Evolutionary conservation across 1,140 invertebrate genomes (phyloP).

Genomic region (Drosophila takahashii): DNA sequence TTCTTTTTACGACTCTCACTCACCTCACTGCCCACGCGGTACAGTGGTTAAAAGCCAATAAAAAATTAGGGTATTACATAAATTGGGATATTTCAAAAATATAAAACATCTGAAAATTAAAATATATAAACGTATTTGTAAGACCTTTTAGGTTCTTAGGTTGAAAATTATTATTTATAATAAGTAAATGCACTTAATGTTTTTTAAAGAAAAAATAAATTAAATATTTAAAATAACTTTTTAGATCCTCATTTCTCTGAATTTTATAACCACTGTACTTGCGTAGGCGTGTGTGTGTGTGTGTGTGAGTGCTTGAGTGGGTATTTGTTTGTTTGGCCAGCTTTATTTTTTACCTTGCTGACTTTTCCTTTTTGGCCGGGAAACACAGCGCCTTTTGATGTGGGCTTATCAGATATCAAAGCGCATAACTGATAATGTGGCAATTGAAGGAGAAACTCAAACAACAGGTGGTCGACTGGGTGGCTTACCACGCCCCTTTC

Average conservation of each 20-base stretch:
- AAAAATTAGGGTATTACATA: neutral
- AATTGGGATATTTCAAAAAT: neutral
- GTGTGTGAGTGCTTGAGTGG: conserved; percentile 12
- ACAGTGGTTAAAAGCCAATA: conserved; percentile 4
- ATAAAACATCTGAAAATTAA: no score
- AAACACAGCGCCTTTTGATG: conserved; percentile 62
- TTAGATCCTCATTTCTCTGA: no score
- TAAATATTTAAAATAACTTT: no score
- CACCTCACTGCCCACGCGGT: neutral
- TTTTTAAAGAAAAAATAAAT: no score
- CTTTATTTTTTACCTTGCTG: conserved; percentile 59
- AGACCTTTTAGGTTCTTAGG: no score
- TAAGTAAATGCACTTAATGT: no score
- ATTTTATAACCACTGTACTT: conserved; percentile 29
- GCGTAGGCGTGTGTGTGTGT: neutral
- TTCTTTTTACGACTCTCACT: conserved; percentile 12
- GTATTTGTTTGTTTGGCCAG: conserved; percentile 41
- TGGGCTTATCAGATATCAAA: conserved; percentile 82
- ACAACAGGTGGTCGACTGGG: conserved; percentile 66
- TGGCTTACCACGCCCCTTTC: neutral
- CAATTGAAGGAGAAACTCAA: conserved; percentile 56
- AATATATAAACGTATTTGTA: no score
- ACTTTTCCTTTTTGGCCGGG: conserved; percentile 16
- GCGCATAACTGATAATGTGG: conserved; percentile 81
- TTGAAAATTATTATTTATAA: no score